phyloP scores from a whole-genome alignment of 1,140 invertebrate genomes.

The Drosophila gunungcola region DNA sequence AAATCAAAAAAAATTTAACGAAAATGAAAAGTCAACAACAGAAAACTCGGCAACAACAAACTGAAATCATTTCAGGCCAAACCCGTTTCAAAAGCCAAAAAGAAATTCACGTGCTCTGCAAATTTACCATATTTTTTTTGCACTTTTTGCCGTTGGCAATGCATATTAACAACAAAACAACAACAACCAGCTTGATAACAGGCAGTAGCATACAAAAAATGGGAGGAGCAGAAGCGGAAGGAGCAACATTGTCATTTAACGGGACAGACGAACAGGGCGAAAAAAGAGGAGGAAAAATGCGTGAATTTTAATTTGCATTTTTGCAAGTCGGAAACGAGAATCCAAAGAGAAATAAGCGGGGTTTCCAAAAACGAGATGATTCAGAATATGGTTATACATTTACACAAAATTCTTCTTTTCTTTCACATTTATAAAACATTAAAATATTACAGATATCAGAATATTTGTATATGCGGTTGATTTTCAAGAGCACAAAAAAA shows the following conservation, averaged over 20 bases:
- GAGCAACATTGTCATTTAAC: conserved; percentile 60
- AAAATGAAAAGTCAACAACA: conserved; percentile 70
- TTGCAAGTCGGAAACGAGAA: conserved; percentile 49
- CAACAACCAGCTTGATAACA: conserved; percentile 40
- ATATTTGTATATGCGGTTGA: too few species aligned
- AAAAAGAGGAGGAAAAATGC: conserved; percentile 47
- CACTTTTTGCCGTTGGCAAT: conserved; percentile 49
- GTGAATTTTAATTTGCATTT: conserved; percentile 71
- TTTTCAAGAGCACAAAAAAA: too few species aligned
- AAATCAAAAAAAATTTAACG: conserved; percentile 44
- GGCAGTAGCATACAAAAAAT: conserved; percentile 4
- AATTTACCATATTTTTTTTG: conserved; percentile 23
- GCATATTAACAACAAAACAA: conserved; percentile 56
- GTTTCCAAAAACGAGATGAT: conserved; percentile 13
- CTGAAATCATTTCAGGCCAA: conserved; percentile 60
- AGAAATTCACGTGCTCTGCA: conserved; percentile 77
- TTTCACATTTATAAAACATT: too few species aligned
- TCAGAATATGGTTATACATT: not conserved
- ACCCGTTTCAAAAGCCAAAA: conserved; percentile 66
- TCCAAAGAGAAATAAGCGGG: conserved; percentile 4
- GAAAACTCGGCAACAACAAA: conserved; percentile 31
- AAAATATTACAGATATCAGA: too few species aligned
- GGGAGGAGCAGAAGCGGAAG: conserved; percentile 6
- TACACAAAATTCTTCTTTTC: not conserved
- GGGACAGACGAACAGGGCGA: conserved; percentile 33